Conservation (phyloP, 2,113 vertebrate species). For the Podarcis cretensis region DNA sequence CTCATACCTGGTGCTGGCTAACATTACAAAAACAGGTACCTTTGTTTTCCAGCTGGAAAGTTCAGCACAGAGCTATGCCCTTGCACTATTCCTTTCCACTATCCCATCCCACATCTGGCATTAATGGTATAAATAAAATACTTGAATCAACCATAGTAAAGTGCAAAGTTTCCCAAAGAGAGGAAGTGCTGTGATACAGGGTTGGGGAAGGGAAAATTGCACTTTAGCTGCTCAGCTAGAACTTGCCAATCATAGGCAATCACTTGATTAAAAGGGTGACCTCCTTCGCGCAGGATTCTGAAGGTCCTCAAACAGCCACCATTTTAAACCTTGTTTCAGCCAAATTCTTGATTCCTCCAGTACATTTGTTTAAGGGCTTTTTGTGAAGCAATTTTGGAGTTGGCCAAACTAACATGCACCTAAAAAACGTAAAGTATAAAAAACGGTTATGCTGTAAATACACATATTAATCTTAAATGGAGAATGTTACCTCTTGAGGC, state of each 20-base stretch:
- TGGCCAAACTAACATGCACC: not conserved
- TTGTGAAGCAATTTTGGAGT: not conserved
- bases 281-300: not conserved
- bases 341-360: not conserved
- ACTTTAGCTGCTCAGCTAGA: not conserved
- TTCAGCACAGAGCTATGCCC: not conserved
- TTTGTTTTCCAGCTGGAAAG: not conserved
- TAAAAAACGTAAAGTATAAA: not conserved
- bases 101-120: not conserved
- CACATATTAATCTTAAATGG: not conserved
- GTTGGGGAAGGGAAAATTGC: not conserved
- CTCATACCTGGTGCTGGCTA: too few species aligned
- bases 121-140: not conserved
- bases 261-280: not conserved
- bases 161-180: not conserved
- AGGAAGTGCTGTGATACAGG: not conserved
- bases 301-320: not conserved
- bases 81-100: too few species aligned
- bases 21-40: not conserved
- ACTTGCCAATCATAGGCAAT: not conserved
- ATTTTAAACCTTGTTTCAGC: not conserved
- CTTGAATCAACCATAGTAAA: not conserved
- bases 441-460: not conserved
- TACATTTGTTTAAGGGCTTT: not conserved
- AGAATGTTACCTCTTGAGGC: slow-evolving; percentile 82